Base-by-base conservation (phyloP, 2,797 vertebrate species). In the Myotis myotis region DNA sequence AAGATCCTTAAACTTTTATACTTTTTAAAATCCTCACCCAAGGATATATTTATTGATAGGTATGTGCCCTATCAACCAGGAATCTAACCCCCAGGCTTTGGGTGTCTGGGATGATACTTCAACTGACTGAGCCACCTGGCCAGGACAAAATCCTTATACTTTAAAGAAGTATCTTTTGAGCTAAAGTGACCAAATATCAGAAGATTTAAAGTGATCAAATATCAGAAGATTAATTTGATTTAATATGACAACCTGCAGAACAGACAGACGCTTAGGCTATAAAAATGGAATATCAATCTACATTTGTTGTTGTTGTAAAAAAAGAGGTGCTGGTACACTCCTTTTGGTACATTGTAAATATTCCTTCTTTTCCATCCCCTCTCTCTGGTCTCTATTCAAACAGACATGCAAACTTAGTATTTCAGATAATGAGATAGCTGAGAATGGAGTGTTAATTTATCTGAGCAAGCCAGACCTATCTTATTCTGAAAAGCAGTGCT, bases 371-470 rank as follows among this genome's bases (percentile, higher is more conserved):
- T 88, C 30, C 28, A 33, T 7, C 47, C 83, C 36, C 23, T 44
- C 8, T 71, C 38, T 89, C 68, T 36, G 53, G 44, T 68, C 75
- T 92, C 44, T 64, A 16, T 75, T 81, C 75, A 78, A 57, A 64
- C 44, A 64, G 47, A 23, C 76, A 70, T 23, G 76, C 16, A 66
- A 57, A 83, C 57, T 94, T 92, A 41, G 44, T 66, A 47, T 78
- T 84, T 11, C 68, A 75, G 47, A 30, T 95, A 70, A 78, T 66
- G 83, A 74, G n/a, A 22, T 75, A 80, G 25, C 71, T 82, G 66
- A 93, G 84, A 94, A 94, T 19, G n/a, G 41, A 82, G 66, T 86
- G 89, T 70, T 93, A 25, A 85, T 91, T 71, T 72, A 47, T 81
- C 89, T 87, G 89, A 89, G 74, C 57, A 80, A 9, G 38, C 7